Base-by-base conservation (phyloP, 2,113 vertebrate species). In the Cygnus atratus region DNA sequence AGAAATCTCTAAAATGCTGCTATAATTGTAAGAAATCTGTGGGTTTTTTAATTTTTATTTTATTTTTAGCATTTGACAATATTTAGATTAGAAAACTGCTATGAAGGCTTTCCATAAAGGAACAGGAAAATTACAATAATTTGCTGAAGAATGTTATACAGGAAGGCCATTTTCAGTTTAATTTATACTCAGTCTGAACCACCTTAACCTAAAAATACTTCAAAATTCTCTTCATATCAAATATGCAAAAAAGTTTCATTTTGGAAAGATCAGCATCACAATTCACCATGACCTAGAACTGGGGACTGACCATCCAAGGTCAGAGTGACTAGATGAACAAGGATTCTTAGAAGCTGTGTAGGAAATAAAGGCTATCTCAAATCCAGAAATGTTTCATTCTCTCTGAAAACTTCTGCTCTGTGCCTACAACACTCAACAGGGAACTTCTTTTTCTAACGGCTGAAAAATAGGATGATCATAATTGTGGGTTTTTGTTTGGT, bases 161-260 rank as follows among this genome's bases (percentile, higher is more conserved):
- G 41, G 31, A 88, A 22, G 17, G 3, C 2, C 12, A 67, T 87
- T 67, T 82, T 31, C 31, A 50, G 19, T 65, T 88, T 65, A 46
- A 75, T 90, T 95, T 61, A 70, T 68, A 72, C 86, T 80, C 48
- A 39, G 5, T 33, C 14, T 72, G 57, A 89, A 77, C 29, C 37
- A 63, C 12, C 29, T 46, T 50, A 89, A 74, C 91, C 37, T n/a
- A 89, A 94, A 94, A 81, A 37, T 2, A 78, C 26, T 63, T 68
- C 52, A 87, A 91, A 94, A 79, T 90, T 85, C 17, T 76, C 43
- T 73, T 71, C 26, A 26, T 58, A 83, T 83, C 66, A 95, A 44
- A 94, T 93, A 91, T 73, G 20, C 28, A 85, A 65, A 87, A 75
- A 84, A 95, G 13, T 37, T 75, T 81, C 37, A 75, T 87, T 85